Conservation (phyloP, 2,797 vertebrate genomes). For the Hephaestus fuliginosus region DNA sequence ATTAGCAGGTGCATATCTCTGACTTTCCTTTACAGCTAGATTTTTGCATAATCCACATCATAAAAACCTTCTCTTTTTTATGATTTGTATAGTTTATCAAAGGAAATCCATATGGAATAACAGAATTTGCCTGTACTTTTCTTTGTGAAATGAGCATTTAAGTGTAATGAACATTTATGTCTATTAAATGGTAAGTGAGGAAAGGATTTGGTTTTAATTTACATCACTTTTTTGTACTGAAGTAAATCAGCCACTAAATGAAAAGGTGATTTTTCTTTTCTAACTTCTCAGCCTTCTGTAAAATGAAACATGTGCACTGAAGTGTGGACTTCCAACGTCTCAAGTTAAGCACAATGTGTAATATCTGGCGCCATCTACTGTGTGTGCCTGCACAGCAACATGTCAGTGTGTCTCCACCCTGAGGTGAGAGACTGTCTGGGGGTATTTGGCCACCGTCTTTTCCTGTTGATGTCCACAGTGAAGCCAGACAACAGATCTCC, state of each 20-base stretch:
- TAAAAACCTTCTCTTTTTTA: background rate
- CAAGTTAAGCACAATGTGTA: background rate
- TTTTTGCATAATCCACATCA: no score
- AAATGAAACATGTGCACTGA: background rate
- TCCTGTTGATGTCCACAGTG: slow-evolving; percentile 12
- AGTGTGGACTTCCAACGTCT: background rate
- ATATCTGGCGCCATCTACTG: slow-evolving; percentile 77
- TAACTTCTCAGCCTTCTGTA: background rate
- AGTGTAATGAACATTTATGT: background rate
- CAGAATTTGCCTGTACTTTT: background rate
- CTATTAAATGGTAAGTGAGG: background rate
- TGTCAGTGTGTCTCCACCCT: background rate
- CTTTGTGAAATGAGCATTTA: background rate
- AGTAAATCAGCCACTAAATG: background rate
- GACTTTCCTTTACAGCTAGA: background rate
- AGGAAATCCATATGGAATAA: background rate
- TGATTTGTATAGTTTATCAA: background rate
- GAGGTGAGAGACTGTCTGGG: background rate
- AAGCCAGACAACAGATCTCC: background rate
- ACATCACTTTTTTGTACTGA: background rate
- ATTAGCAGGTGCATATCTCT: background rate
- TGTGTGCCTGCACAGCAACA: background rate
- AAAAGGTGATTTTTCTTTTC: background rate
- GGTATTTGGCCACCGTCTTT: slow-evolving; percentile 3
- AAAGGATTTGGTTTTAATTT: background rate